Evolutionary conservation across 1,140 invertebrate species (phyloP).

Genomic region (Monochamus saltuarius): DNA sequence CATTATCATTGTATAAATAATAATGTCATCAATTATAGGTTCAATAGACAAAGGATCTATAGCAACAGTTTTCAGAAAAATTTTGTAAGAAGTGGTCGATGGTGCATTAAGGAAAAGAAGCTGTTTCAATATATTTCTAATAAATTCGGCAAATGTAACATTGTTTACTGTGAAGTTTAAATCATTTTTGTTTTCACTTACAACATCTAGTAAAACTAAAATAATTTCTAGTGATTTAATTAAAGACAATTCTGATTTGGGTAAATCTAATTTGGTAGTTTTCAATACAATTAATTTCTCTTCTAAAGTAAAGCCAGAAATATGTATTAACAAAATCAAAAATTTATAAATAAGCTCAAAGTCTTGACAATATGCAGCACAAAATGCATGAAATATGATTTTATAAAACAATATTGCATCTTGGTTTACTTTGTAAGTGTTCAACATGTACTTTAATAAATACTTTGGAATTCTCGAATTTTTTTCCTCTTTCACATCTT

Average conservation of each 20-base stretch:
- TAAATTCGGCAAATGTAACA: conserved; percentile 34
- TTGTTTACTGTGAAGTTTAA: conserved; percentile 23
- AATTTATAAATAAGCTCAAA: conserved; percentile 34
- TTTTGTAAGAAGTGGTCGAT: conserved; percentile 31
- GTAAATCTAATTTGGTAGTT: conserved; percentile 12
- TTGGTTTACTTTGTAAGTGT: conserved; percentile 18
- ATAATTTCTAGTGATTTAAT: conserved; percentile 28
- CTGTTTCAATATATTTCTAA: conserved; percentile 35
- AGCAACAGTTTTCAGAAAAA: conserved; percentile 34
- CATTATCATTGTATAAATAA: conserved; percentile 33
- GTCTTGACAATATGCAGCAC: conserved; percentile 26
- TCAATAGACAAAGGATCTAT: conserved; percentile 42
- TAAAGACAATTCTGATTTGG: conserved; percentile 9
- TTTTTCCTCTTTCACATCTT: conserved; percentile 23
- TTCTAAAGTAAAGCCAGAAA: conserved; percentile 36
- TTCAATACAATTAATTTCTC: conserved; percentile 26
- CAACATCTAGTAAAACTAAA: conserved; percentile 32
- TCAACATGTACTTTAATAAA: conserved; percentile 26
- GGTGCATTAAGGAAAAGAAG: conserved; percentile 27
- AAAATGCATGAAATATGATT: conserved; percentile 38
- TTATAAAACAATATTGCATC: conserved; percentile 23
- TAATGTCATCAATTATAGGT: conserved; percentile 27
- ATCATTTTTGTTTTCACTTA: conserved; percentile 26
- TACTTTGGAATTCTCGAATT: conserved; percentile 21
- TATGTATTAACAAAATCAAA: conserved; percentile 33